Evolutionary conservation across 2,797 vertebrate species (phyloP).

Genomic region (Poeciliopsis gracilis): DNA sequence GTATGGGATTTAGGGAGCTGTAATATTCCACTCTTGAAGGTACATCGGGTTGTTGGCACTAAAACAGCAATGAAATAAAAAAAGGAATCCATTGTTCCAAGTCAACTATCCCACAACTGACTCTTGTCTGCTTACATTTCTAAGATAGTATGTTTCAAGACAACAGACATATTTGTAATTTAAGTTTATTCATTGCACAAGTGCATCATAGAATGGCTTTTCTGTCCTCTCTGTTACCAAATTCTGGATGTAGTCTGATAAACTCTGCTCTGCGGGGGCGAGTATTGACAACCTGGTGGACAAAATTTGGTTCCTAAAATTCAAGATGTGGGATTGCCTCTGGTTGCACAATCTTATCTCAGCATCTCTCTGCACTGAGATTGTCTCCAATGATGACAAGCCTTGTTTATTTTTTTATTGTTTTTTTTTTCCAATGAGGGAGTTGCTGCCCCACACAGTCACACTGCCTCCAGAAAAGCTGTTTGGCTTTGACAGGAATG

Average conservation of each 20-base stretch:
- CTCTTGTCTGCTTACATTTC: neutral
- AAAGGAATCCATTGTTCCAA: neutral
- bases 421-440: neutral
- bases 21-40: neutral
- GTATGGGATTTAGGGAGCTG: neutral
- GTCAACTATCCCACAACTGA: neutral
- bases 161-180: neutral
- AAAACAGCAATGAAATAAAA: neutral
- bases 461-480: neutral
- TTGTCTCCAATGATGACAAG: neutral
- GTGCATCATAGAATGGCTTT: neutral
- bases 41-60: neutral
- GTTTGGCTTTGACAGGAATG: neutral
- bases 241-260: neutral
- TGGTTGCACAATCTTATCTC: slow-evolving; percentile 1
- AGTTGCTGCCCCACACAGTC: neutral
- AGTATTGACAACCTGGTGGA: neutral
- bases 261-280: neutral
- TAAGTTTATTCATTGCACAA: neutral
- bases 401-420: neutral
- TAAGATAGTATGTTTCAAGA: neutral
- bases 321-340: neutral
- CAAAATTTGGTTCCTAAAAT: neutral
- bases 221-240: neutral
- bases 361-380: neutral